These are phyloP conservation scores for Leptatherina wallacei DNA, from an alignment of 2,797 vertebrate genomes.

Conservation along the genomic window DNA sequence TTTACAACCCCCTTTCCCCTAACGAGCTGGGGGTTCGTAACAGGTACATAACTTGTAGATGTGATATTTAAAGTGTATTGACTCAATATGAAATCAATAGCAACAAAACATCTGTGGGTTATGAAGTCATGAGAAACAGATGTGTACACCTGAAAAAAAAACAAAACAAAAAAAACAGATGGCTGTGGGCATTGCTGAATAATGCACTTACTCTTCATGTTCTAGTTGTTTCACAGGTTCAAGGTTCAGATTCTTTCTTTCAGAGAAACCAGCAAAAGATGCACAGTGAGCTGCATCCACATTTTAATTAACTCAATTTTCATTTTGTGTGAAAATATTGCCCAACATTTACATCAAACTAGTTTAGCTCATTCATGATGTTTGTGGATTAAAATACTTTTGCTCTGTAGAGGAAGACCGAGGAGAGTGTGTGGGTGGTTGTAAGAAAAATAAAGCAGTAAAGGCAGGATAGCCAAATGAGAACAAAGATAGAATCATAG, in stretches of 20 bases:
- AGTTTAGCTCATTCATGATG: not conserved
- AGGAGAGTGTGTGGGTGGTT: not conserved
- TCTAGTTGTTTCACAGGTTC: constrained; percentile 40
- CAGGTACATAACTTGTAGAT: not conserved
- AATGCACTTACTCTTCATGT: constrained; percentile 63
- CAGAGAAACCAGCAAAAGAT: constrained; percentile 31
- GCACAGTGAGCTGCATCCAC: constrained; percentile 19
- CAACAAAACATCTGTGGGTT: constrained; percentile 29
- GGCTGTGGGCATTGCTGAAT: constrained; percentile 58
- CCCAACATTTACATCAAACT: not conserved
- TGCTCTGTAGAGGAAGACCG: not conserved
- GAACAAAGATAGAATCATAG: constrained; percentile 5
- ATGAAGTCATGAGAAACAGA: constrained; percentile 50
- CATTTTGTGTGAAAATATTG: not conserved
- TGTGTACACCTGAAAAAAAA: constrained; percentile 19
- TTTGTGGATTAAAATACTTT: not conserved
- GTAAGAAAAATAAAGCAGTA: constrained; percentile 4
- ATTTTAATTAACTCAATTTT: constrained; percentile 24
- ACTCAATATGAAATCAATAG: constrained; percentile 20
- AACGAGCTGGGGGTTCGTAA: too few relatives aligned
- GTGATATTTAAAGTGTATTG: not conserved
- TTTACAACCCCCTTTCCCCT: too few relatives aligned
- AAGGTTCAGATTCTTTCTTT: constrained; percentile 34
- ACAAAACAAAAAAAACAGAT: constrained; percentile 41
- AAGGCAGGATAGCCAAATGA: constrained; percentile 19